Conservation (phyloP, 2,888 invertebrate species). For the Agrochola macilenta region DNA sequence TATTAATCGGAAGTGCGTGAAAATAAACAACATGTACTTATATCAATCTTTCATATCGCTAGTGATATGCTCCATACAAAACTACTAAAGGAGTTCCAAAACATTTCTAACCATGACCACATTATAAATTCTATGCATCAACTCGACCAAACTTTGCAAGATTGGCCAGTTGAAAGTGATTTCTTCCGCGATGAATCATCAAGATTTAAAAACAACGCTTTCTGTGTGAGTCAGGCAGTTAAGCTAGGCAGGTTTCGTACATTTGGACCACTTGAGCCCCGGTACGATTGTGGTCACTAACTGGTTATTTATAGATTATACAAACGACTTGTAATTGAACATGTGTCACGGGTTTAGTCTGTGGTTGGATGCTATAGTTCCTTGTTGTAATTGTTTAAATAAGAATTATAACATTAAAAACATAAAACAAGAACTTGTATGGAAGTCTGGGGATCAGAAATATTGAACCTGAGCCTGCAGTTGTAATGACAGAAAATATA, state of each 20-base stretch:
- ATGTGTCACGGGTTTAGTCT: slow-evolving; percentile 59
- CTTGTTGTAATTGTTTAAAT: slow-evolving; percentile 23
- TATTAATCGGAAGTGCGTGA: slow-evolving; percentile 17
- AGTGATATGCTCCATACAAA: not conserved
- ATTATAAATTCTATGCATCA: slow-evolving; percentile 56
- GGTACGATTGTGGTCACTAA: slow-evolving; percentile 54
- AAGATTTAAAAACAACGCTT: slow-evolving; percentile 65
- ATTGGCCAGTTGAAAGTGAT: slow-evolving; percentile 71
- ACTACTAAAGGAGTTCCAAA: not conserved
- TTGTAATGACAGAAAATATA: not conserved
- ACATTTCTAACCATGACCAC: slow-evolving; percentile 23
- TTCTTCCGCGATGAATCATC: slow-evolving; percentile 73
- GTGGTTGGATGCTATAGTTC: slow-evolving; percentile 31
- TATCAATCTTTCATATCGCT: slow-evolving; percentile 16
- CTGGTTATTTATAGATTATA: slow-evolving; percentile 63
- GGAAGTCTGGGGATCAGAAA: not conserved
- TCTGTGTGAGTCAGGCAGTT: slow-evolving; percentile 68
- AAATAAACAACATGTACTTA: slow-evolving; percentile 3
- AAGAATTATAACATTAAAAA: slow-evolving; percentile 12
- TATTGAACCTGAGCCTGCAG: not conserved
- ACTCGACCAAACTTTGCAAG: slow-evolving; percentile 49
- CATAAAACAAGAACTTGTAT: not conserved
- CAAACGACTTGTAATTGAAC: slow-evolving; percentile 50
- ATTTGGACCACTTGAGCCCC: slow-evolving; percentile 69
- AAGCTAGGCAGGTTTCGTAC: slow-evolving; percentile 66